These are phyloP conservation scores for Circaetus gallicus DNA, from an alignment of 2,113 vertebrate species.

Conservation along the genomic window DNA sequence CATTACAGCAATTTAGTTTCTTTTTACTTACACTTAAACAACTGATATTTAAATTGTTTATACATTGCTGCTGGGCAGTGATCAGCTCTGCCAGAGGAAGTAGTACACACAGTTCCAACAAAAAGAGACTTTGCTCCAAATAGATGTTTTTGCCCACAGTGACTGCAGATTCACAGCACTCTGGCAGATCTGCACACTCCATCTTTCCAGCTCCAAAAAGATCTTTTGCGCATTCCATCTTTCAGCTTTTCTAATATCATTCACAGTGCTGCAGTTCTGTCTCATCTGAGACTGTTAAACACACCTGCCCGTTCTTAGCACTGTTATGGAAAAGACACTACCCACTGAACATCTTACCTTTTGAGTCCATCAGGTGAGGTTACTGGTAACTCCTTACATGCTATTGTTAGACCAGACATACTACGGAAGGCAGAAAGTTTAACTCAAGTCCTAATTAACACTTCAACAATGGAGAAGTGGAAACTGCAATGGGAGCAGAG, in stretches of 20 bases:
- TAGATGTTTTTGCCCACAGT: neutral
- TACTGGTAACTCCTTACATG: neutral
- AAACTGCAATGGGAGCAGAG: neutral
- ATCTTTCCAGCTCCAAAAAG: neutral
- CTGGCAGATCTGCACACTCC: neutral
- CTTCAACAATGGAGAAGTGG: neutral
- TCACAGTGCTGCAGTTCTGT: neutral
- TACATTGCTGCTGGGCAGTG: neutral
- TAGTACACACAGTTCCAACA: neutral
- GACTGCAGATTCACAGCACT: neutral
- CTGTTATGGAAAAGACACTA: neutral
- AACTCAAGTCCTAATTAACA: neutral
- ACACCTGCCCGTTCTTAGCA: neutral
- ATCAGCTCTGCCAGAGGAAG: neutral
- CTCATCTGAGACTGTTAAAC: neutral
- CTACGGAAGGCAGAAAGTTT: neutral
- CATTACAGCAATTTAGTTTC: neutral
- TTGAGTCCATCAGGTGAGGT: neutral
- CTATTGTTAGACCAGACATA: neutral
- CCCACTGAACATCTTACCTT: neutral
- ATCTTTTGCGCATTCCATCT: neutral
- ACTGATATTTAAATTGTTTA: slow-evolving; percentile 47
- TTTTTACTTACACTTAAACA: slow-evolving; percentile 27
- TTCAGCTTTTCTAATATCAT: neutral
- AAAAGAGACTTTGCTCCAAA: slow-evolving; percentile 11